Percentiles rank a stretch among this genome's conserved stretches.
These are phyloP conservation scores for Calypte anna DNA, from an alignment of 2,113 vertebrate genomes.

Conservation along the genomic window DNA sequence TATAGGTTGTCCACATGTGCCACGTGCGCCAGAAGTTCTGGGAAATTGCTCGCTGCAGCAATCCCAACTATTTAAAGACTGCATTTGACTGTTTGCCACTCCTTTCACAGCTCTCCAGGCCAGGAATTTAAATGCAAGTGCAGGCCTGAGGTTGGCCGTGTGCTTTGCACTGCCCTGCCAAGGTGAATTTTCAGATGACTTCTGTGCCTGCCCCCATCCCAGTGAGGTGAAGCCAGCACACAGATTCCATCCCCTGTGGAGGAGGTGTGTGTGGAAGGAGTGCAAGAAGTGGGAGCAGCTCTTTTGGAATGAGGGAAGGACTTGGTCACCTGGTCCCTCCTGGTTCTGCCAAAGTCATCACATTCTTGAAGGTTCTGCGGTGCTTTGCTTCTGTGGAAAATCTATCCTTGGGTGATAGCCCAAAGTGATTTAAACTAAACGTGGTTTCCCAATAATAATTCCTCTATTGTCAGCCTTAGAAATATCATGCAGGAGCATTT, in stretches of 20 bases:
- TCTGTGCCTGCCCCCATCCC: fast-evolving
- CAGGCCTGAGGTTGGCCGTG: not conserved
- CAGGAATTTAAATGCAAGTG: not conserved
- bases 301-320: fast-evolving
- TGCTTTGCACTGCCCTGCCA: not conserved
- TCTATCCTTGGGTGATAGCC: not conserved
- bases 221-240: fast-evolving
- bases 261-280: fast-evolving
- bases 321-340: not conserved
- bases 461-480: not conserved
- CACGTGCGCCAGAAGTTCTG: not conserved
- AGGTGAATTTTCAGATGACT: not conserved
- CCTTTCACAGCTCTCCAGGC: not conserved
- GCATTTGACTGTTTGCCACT: not conserved
- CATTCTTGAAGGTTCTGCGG: not conserved
- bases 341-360: not conserved
- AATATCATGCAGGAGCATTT: not conserved
- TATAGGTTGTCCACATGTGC: not conserved
- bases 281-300: not conserved
- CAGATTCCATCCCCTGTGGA: fast-evolving
- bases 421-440: not conserved
- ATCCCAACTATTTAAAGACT: slow-evolving; percentile 15
- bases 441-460: not conserved
- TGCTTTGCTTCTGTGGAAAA: not conserved
- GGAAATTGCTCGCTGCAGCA: not conserved